Evolutionary conservation across 2,888 invertebrate species (phyloP).

Genomic region (Thyatira batis): DNA sequence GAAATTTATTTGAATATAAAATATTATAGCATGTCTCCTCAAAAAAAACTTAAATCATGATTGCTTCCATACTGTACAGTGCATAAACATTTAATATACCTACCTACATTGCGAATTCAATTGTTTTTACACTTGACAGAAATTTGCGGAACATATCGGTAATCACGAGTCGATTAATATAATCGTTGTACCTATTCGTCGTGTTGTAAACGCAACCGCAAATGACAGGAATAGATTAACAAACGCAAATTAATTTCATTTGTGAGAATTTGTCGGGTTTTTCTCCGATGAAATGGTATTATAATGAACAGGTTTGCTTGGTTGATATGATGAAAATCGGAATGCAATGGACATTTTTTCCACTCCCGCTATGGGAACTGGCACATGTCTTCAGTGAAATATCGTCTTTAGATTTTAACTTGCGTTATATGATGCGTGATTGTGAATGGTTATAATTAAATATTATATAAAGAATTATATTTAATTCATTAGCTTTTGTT

Average conservation of each 20-base stretch:
- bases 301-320: constrained; percentile 17
- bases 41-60: too few relatives aligned
- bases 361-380: constrained; percentile 57
- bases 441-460: not conserved
- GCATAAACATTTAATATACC: not conserved
- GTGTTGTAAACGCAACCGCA: not conserved
- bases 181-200: not conserved
- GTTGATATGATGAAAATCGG: constrained; percentile 8
- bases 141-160: not conserved
- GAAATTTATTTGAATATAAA: too few relatives aligned
- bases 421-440: constrained; percentile 7
- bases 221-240: constrained; percentile 9
- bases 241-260: constrained; percentile 10
- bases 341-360: constrained; percentile 48
- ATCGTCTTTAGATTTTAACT: constrained; percentile 35
- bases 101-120: not conserved
- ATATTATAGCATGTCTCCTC: too few relatives aligned
- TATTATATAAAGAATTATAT: not conserved
- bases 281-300: constrained; percentile 17
- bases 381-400: constrained; percentile 52
- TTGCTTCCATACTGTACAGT: too few relatives aligned
- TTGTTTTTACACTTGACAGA: not conserved
- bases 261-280: constrained; percentile 11
- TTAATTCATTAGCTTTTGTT: not conserved
- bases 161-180: not conserved